phyloP scores from a whole-genome alignment of 2,113 vertebrate species.

The Hippocampus guttulatus region DNA sequence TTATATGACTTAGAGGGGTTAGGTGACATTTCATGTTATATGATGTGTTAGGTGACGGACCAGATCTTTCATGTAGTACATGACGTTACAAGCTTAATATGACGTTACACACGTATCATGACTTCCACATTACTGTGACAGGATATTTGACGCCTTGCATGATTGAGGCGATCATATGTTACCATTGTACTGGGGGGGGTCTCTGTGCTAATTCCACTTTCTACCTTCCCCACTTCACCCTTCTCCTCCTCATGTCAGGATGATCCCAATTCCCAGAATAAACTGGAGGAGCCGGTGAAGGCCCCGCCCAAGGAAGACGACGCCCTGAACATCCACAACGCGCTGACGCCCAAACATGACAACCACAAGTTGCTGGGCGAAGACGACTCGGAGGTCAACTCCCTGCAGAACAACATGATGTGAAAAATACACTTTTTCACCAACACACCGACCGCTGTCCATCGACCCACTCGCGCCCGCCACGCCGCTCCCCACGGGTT shows the following conservation, averaged over 20 bases:
- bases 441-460: conserved; percentile 41
- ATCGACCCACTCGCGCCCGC: conserved; percentile 13
- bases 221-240: conserved; percentile 25
- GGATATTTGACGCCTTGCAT: too few relatives aligned
- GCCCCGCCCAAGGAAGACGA: conserved; percentile 92
- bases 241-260: conserved; percentile 66
- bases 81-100: too few relatives aligned
- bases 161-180: background rate
- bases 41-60: too few relatives aligned
- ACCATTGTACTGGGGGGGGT: background rate
- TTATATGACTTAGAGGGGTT: too few relatives aligned
- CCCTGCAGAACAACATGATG: conserved; percentile 96
- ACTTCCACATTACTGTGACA: too few relatives aligned
- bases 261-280: conserved; percentile 84
- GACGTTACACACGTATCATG: too few relatives aligned
- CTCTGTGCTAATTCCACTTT: conserved; percentile 49
- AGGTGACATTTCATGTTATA: too few relatives aligned
- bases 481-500: conserved; percentile 18
- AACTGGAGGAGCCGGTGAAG: conserved; percentile 91
- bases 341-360: conserved; percentile 88
- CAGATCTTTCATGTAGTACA: too few relatives aligned
- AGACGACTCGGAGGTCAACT: conserved; percentile 85
- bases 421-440: conserved; percentile 57
- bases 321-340: conserved; percentile 91
- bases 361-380: conserved; percentile 83